Conservation (phyloP, 1,140 invertebrate genomes). For the Halotydeus destructor region DNA sequence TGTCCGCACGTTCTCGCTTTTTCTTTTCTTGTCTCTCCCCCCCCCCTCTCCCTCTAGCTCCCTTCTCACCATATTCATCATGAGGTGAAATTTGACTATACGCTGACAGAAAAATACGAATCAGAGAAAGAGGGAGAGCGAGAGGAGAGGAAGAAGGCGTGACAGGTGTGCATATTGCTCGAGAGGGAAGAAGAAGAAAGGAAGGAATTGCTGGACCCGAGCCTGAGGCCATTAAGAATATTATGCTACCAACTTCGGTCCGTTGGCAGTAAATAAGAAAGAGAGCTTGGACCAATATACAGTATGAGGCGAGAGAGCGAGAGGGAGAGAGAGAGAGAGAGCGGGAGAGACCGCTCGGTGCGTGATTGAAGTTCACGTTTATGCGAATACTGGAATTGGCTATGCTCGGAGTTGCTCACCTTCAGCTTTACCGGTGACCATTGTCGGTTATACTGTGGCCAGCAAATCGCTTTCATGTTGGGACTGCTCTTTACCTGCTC, state of each 20-base stretch:
- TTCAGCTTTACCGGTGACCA: not conserved
- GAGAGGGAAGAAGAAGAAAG: not conserved
- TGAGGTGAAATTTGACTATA: not conserved
- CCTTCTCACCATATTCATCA: too few relatives aligned
- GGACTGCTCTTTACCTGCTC: too few relatives aligned
- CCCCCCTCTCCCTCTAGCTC: too few relatives aligned
- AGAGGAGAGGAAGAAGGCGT: conserved; percentile 1
- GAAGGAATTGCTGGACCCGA: not conserved
- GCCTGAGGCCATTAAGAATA: too few relatives aligned
- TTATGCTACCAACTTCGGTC: too few relatives aligned
- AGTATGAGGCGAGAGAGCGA: not conserved
- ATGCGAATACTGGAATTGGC: not conserved
- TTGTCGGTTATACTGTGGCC: not conserved
- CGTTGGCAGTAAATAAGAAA: not conserved
- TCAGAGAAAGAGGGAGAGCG: not conserved
- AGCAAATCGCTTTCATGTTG: not conserved
- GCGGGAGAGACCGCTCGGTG: not conserved
- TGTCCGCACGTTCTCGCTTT: not conserved
- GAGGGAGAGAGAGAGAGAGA: conserved; percentile 2
- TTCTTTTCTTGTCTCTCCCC: too few relatives aligned
- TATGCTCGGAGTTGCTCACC: not conserved
- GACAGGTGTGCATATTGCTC: not conserved
- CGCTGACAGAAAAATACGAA: not conserved
- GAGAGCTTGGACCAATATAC: not conserved
- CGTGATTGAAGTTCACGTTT: not conserved